A percentile compares a stretch with the other conserved stretches of the same genome.
Evolutionary conservation across 2,797 vertebrate genomes (phyloP).

Genomic region (Oreochromis grahami): DNA sequence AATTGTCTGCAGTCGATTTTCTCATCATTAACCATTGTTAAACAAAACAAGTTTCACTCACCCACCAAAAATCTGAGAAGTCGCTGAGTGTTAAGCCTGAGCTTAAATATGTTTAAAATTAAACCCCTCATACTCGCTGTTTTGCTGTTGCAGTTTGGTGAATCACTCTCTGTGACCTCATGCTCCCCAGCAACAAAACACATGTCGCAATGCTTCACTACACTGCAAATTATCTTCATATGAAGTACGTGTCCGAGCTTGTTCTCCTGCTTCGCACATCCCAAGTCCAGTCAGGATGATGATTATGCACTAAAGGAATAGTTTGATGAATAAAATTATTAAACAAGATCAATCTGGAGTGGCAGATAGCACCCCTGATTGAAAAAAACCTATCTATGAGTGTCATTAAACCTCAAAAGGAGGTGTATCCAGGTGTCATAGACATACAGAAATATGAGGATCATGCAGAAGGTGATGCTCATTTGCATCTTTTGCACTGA

Average conservation of each 20-base stretch:
- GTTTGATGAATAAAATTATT: neutral
- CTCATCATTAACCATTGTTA: no score
- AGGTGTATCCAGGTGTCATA: neutral
- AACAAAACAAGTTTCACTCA: neutral
- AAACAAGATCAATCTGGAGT: neutral
- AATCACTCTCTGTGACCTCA: neutral
- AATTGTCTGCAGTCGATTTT: neutral
- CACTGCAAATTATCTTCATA: neutral
- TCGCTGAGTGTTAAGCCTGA: neutral
- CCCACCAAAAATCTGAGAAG: neutral
- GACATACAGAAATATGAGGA: neutral
- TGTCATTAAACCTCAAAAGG: neutral
- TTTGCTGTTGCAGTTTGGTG: neutral
- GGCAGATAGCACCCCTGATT: rapidly evolving
- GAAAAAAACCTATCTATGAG: rapidly evolving
- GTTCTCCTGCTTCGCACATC: neutral
- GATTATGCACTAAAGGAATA: neutral
- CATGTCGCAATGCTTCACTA: neutral
- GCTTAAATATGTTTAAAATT: neutral
- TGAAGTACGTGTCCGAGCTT: neutral
- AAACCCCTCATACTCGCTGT: neutral
- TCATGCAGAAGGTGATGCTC: neutral
- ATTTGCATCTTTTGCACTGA: neutral
- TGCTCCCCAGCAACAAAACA: neutral
- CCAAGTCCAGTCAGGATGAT: rapidly evolving